Evolutionary conservation across 2,888 invertebrate species (phyloP).

Genomic region (Eustalomyia histrio): DNA sequence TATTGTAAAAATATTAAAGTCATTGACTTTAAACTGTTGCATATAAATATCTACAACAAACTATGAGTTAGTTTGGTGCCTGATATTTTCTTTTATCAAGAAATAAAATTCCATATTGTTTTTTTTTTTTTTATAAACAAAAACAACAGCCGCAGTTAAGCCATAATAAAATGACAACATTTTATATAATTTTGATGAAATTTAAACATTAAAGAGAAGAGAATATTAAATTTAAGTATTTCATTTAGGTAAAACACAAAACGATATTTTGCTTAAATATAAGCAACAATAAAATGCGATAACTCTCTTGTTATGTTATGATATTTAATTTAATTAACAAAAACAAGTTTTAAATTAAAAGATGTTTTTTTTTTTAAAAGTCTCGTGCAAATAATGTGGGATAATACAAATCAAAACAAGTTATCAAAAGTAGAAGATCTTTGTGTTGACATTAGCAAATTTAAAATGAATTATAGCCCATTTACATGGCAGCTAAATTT

Average conservation of each 20-base stretch:
- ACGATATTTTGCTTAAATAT: constrained; percentile 10
- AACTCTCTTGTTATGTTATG: constrained; percentile 19
- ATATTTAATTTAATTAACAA: constrained; percentile 29
- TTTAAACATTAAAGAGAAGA: constrained; percentile 9
- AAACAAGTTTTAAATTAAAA: constrained; percentile 45
- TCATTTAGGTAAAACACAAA: background rate
- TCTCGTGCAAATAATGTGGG: constrained; percentile 51
- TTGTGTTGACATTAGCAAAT: too few species aligned
- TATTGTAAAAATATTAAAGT: constrained; percentile 42
- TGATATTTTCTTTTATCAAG: constrained; percentile 29
- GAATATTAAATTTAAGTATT: background rate
- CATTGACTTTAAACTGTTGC: constrained; percentile 48
- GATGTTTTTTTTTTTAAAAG: constrained; percentile 30
- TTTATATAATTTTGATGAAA: background rate
- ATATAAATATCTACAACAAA: background rate
- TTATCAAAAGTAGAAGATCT: too few species aligned
- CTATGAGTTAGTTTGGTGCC: background rate
- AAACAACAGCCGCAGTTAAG: background rate
- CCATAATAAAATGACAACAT: constrained; percentile 7
- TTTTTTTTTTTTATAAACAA: too few species aligned
- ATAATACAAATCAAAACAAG: background rate
- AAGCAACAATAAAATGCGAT: constrained; percentile 11
- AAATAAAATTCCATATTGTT: constrained; percentile 12
- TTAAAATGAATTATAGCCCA: too few species aligned
- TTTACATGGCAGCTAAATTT: too few species aligned